These are phyloP conservation scores for Oncorhynchus keta DNA, from an alignment of 2,113 vertebrate species.

Conservation along the genomic window DNA sequence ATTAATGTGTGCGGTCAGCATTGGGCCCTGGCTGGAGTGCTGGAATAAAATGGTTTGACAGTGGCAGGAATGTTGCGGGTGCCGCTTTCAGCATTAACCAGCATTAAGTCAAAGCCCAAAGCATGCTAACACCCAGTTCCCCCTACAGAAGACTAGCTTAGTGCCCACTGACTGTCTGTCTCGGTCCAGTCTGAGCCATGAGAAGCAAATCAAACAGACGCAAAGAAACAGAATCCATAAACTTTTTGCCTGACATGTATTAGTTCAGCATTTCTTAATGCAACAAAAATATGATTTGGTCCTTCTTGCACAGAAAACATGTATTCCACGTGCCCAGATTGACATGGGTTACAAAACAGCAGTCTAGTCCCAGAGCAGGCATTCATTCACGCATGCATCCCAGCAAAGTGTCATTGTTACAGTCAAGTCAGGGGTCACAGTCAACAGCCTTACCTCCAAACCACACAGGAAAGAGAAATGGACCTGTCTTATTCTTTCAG, in stretches of 20 bases:
- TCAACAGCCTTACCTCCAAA: slow-evolving; percentile 42
- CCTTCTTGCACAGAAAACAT: not conserved
- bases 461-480: slow-evolving; percentile 34
- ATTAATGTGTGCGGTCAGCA: slow-evolving; percentile 57
- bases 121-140: slow-evolving; percentile 50
- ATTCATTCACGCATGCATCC: too few species aligned
- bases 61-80: slow-evolving; percentile 66
- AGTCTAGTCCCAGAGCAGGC: too few species aligned
- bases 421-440: not conserved
- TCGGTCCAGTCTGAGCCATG: not conserved
- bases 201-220: slow-evolving; percentile 23
- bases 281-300: not conserved
- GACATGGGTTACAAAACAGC: too few species aligned
- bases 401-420: too few species aligned
- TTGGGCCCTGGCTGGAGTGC: slow-evolving; percentile 42
- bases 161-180: slow-evolving; percentile 39
- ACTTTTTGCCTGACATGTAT: not conserved
- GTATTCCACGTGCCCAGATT: not conserved
- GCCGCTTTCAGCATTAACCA: slow-evolving; percentile 65
- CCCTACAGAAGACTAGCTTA: slow-evolving; percentile 42
- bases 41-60: slow-evolving; percentile 58
- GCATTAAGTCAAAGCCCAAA: slow-evolving; percentile 70
- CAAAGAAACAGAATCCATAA: slow-evolving; percentile 22
- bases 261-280: slow-evolving; percentile 18
- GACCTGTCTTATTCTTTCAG: slow-evolving; percentile 46